A percentile compares a stretch with the other conserved stretches of the same genome.
These are phyloP conservation scores for Vimba vimba DNA, from an alignment of 2,113 vertebrate species.

Conservation along the genomic window DNA sequence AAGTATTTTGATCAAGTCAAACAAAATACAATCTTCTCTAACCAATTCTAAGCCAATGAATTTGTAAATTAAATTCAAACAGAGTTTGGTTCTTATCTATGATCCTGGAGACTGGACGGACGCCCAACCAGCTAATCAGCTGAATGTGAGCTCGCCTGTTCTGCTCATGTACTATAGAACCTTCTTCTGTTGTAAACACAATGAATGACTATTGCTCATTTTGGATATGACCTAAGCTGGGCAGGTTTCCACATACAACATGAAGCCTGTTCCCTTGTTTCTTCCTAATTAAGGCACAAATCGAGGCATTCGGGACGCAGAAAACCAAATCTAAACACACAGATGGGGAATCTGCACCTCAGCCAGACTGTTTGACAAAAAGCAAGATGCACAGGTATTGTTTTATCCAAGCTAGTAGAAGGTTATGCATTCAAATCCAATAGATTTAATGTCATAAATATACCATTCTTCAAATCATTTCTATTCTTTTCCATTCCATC, in stretches of 20 bases:
- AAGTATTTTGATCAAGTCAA: background rate
- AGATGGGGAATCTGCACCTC: background rate
- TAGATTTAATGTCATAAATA: background rate
- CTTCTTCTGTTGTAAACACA: constrained; percentile 23
- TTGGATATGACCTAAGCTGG: constrained; percentile 46
- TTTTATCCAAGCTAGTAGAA: background rate
- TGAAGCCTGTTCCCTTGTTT: constrained; percentile 28
- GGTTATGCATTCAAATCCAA: background rate
- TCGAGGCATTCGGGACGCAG: background rate
- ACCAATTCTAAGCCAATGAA: constrained; percentile 16
- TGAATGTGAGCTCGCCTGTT: constrained; percentile 13
- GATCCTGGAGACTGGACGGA: background rate
- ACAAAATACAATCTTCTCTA: background rate
- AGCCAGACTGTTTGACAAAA: background rate
- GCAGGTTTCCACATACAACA: constrained; percentile 50
- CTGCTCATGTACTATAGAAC: constrained; percentile 7
- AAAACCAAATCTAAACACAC: constrained; percentile 37
- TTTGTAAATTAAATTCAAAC: constrained; percentile 5
- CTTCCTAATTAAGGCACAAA: constrained; percentile 53
- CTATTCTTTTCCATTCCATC: background rate
- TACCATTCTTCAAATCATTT: background rate
- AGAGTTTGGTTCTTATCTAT: background rate
- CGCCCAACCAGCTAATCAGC: background rate
- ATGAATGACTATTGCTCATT: constrained; percentile 6
- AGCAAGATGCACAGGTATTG: constrained; percentile 17